Evolutionary conservation across 2,888 invertebrate species (phyloP).

Genomic region (Tryphoninae sp.): DNA sequence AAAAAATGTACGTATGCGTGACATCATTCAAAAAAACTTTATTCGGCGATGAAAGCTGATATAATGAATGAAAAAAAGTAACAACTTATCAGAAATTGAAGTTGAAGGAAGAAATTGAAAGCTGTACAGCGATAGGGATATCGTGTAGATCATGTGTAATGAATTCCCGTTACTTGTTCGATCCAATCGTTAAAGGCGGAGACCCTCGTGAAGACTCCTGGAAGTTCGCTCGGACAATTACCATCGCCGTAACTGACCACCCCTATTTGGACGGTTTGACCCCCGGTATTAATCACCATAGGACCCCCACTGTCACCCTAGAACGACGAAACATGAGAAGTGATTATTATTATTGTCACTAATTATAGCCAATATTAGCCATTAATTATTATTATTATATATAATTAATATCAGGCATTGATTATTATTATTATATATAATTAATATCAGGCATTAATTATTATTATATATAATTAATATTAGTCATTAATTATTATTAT

Average conservation of each 20-base stretch:
- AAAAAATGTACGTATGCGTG: no score
- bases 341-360: no score
- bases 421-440: no score
- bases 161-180: constrained; percentile 58
- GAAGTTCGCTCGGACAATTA: constrained; percentile 66
- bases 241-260: constrained; percentile 71
- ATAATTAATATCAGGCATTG: no score
- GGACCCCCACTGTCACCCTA: constrained; percentile 73
- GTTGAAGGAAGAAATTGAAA: neutral
- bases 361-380: no score
- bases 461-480: no score
- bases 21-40: no score
- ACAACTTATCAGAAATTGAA: neutral
- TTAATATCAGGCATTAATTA: no score
- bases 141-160: constrained; percentile 24
- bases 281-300: constrained; percentile 55
- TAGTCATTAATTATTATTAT: no score
- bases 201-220: constrained; percentile 68
- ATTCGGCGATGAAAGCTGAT: neutral
- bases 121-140: neutral
- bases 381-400: no score
- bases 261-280: constrained; percentile 67
- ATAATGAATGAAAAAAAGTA: neutral
- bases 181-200: constrained; percentile 66
- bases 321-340: neutral